These are phyloP conservation scores for Halcyon leucocephala DNA, from an alignment of 2,797 vertebrate genomes.

Conservation along the genomic window DNA sequence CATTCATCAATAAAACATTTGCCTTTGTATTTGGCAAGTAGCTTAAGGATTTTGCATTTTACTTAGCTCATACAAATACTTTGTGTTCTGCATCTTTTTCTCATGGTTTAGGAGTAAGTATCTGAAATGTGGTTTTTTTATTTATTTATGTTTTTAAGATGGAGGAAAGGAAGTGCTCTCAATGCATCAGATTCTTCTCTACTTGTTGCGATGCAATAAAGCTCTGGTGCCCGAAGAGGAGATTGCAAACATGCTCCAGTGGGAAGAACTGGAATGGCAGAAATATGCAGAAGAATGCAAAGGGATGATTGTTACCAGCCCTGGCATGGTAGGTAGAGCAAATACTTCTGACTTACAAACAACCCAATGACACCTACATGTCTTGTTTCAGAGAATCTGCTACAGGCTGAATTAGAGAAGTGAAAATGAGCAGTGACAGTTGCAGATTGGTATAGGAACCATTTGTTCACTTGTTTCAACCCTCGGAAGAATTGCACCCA, in stretches of 20 bases:
- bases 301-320: slow-evolving; percentile 98
- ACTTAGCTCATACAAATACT: not conserved
- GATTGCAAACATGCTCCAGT: slow-evolving; percentile 98
- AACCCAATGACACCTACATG: not conserved
- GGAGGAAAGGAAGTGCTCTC: slow-evolving; percentile 98
- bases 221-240: slow-evolving; percentile 95
- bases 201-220: slow-evolving; percentile 92
- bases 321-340: slow-evolving; percentile 93
- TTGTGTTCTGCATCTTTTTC: not conserved
- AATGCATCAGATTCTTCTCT: slow-evolving; percentile 98
- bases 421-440: not conserved
- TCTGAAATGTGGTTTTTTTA: not conserved
- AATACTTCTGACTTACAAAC: not conserved
- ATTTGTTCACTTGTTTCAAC: not conserved
- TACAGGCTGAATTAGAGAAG: not conserved
- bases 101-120: not conserved
- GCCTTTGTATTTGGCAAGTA: slow-evolving; percentile 23
- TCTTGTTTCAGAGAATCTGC: not conserved
- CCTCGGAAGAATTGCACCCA: not conserved
- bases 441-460: not conserved
- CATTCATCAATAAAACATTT: slow-evolving; percentile 57
- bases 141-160: slow-evolving; percentile 78
- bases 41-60: slow-evolving; percentile 8
- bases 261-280: slow-evolving; percentile 98
- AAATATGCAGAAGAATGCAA: slow-evolving; percentile 99